Base-by-base conservation (phyloP, 2,113 vertebrate genomes). In the Fregata magnificens region DNA sequence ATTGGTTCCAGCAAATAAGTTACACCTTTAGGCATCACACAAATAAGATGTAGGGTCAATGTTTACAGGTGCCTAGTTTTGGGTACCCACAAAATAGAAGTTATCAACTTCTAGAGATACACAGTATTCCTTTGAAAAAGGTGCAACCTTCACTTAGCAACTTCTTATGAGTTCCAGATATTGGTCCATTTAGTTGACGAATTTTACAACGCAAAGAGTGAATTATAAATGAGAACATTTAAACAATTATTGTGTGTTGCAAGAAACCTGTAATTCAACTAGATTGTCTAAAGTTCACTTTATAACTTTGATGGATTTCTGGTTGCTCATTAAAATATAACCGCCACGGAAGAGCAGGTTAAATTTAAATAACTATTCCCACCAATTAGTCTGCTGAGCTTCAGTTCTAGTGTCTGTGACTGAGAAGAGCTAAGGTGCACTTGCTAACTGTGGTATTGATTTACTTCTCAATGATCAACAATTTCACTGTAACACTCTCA, bases 281-380 rank as follows among this genome's bases (percentile, higher is more conserved):
- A 45, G 45, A 74, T 22, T 76, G 36, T 25, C 65, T 82, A 16
- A 91, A 90, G 49, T 94, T 91, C 22, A 7, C 20, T 69, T 91
- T 65, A 8, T 56, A 79, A 90, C 52, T 95, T 32, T 22, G 52
- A 87, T 0, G 2, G 34, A 93, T 85, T 96, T 90, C 53, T 91
- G 56, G 56, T 24, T 85, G 36, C 44, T 95, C 66, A 87, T 82
- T 93, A 96, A 95, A 94, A 94, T 69, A 91, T 36, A 97, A 79
- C 44, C 63, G 72, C 31, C n/a, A 52, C 20, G 47, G 72, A 88
- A 76, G 53, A 82, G 40, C 62, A 66, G 66, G 42, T 79, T 87
- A 95, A 76, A 82, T 95, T 96, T 82, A 87, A 95, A 49, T 52
- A 95, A 89, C 49, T 76, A 38, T 65, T 94, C 19, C 32, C 32